Conservation (phyloP, 2,113 vertebrate species). For the Phoenicopterus ruber region DNA sequence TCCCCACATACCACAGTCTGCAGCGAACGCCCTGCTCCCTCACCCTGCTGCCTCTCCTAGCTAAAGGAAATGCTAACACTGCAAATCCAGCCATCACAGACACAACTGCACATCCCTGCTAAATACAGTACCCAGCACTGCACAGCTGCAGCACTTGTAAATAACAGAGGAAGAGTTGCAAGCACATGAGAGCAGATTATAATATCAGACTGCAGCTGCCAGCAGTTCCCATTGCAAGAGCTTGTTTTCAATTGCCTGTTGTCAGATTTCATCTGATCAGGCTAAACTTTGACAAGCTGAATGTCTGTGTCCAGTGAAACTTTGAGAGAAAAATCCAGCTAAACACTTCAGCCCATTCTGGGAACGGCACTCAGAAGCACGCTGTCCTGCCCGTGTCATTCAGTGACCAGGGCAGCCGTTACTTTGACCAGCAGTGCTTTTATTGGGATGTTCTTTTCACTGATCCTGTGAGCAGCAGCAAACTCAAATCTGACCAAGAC, state of each 20-base stretch:
- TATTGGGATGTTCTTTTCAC: background rate
- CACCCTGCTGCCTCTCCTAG: background rate
- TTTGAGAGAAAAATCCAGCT: background rate
- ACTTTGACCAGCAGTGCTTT: background rate
- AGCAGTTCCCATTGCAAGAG: background rate
- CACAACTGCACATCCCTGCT: background rate
- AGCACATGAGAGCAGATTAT: background rate
- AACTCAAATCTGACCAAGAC: background rate
- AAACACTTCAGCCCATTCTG: background rate
- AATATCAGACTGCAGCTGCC: background rate
- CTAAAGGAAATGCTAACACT: background rate
- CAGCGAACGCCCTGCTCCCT: background rate
- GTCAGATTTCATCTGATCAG: background rate
- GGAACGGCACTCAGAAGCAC: background rate
- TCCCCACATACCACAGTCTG: background rate
- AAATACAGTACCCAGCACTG: rapidly evolving
- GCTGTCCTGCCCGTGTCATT: rapidly evolving
- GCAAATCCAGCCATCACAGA: background rate
- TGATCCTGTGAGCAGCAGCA: background rate
- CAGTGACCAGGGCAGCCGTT: background rate
- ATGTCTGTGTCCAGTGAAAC: background rate
- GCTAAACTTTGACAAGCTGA: background rate
- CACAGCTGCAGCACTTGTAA: rapidly evolving
- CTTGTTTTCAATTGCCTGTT: background rate
- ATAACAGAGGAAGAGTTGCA: background rate